Conservation (phyloP, 2,888 invertebrate genomes). For the Xestia c-nigrum region DNA sequence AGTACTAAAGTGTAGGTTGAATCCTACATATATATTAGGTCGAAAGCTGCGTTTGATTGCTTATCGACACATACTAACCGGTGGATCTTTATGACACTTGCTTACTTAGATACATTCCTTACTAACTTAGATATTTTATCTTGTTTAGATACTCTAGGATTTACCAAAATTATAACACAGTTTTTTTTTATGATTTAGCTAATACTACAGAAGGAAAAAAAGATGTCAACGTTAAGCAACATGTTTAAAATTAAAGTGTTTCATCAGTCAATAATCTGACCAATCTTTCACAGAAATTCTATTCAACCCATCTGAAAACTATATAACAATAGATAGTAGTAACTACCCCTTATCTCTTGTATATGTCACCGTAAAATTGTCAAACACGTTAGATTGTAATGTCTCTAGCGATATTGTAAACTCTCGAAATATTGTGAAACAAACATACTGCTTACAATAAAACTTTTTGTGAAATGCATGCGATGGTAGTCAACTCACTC, state of each 20-base stretch:
- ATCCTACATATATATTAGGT: not conserved
- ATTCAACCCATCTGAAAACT: not conserved
- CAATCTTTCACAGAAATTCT: not conserved
- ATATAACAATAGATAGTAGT: not conserved
- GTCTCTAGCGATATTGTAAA: too few relatives aligned
- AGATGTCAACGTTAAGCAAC: not conserved
- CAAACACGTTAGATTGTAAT: too few relatives aligned
- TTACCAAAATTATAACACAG: not conserved
- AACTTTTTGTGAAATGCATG: too few relatives aligned
- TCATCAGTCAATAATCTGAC: not conserved
- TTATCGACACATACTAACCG: not conserved
- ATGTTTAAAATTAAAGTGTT: not conserved
- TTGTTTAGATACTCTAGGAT: too few relatives aligned
- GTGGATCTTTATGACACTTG: not conserved
- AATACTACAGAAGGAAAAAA: too few relatives aligned
- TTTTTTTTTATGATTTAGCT: not conserved
- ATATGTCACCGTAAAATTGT: too few relatives aligned
- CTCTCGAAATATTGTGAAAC: too few relatives aligned
- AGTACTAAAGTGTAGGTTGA: too few relatives aligned
- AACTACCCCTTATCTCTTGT: not conserved
- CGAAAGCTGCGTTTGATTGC: not conserved
- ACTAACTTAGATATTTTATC: not conserved
- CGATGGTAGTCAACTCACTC: too few relatives aligned
- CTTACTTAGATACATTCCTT: not conserved
- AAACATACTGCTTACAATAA: too few relatives aligned